Percentiles rank a stretch among this genome's conserved stretches.
Evolutionary conservation across 1,140 invertebrate species (phyloP).

Genomic region (Papilio aristodemus): DNA sequence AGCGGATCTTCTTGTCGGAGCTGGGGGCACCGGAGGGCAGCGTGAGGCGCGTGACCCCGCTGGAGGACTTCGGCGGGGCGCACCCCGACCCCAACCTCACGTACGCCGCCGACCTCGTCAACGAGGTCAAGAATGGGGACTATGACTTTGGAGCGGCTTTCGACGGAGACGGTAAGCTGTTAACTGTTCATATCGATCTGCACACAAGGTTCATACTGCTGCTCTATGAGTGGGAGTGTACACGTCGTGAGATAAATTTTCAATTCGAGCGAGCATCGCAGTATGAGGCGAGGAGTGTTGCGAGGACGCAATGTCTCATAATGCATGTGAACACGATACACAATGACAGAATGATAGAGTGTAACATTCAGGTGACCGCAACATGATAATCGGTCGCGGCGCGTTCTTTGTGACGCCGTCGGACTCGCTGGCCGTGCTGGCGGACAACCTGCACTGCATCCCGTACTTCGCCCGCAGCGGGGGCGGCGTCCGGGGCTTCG

Average conservation of each 20-base stretch:
- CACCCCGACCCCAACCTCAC: constrained; percentile 99
- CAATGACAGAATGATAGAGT: neutral
- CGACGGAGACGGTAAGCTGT: constrained; percentile 93
- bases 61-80: constrained; percentile 97
- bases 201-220: no score
- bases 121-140: constrained; percentile 86
- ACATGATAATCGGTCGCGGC: constrained; percentile 97
- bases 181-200: no score
- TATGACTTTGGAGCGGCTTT: constrained; percentile 99
- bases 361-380: constrained; percentile 92
- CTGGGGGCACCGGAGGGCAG: constrained; percentile 86
- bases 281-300: no score
- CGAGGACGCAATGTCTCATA: no score
- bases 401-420: constrained; percentile 99
- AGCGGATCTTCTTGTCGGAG: constrained; percentile 93
- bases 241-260: no score
- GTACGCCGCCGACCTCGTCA: constrained; percentile 94
- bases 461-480: constrained; percentile 95
- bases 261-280: no score
- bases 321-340: no score
- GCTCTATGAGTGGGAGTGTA: no score
- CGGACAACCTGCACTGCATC: constrained; percentile 93
- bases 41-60: constrained; percentile 87
- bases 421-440: constrained; percentile 97
- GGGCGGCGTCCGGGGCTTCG: constrained; percentile 93